Conservation (phyloP, 2,797 vertebrate species). For the Cryptoblepharus egeriae region DNA sequence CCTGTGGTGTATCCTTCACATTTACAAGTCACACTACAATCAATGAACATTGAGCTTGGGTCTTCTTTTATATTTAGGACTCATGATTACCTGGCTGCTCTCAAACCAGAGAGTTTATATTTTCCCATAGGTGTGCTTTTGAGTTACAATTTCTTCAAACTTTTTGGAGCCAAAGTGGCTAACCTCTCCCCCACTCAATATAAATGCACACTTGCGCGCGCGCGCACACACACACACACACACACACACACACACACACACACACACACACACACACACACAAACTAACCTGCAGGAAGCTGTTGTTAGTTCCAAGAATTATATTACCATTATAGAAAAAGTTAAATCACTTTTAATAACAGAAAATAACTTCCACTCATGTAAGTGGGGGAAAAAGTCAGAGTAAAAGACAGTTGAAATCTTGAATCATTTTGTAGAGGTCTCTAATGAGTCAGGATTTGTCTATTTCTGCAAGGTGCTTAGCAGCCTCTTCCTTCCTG, state of each 20-base stretch:
- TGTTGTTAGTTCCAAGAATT: neutral
- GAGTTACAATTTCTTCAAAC: neutral
- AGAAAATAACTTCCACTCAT: neutral
- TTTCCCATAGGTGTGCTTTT: neutral
- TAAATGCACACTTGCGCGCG: too few relatives aligned
- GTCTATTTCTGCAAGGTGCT: neutral
- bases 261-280: too few relatives aligned
- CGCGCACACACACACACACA: too few relatives aligned
- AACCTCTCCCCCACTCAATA: neutral
- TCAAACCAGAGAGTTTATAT: too few relatives aligned
- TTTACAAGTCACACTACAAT: neutral
- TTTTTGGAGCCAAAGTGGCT: neutral
- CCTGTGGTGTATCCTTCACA: neutral
- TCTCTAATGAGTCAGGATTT: neutral
- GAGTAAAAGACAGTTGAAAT: neutral
- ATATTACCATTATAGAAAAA: neutral
- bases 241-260: too few relatives aligned
- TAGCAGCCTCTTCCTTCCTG: neutral
- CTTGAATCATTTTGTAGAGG: neutral
- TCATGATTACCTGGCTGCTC: neutral
- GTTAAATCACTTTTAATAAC: neutral
- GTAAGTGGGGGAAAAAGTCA: accelerated
- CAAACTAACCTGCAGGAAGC: neutral
- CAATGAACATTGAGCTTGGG: neutral
- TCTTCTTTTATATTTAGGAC: too few relatives aligned